phyloP scores from a whole-genome alignment of 2,797 vertebrate genomes.

The Megaceryle alcyon region DNA sequence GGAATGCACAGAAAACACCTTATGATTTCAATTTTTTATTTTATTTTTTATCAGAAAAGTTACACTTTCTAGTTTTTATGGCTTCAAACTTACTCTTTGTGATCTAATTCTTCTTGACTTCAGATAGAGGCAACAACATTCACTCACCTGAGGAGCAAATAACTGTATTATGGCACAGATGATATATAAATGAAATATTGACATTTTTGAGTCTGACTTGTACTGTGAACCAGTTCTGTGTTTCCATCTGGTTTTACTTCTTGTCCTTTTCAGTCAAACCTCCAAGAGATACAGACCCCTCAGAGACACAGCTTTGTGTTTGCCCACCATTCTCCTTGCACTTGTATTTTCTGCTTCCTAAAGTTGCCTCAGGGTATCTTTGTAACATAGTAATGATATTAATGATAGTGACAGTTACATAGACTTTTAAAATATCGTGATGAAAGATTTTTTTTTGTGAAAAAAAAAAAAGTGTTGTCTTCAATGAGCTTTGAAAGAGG shows the following conservation, averaged over 20 bases:
- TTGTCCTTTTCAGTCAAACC: background rate
- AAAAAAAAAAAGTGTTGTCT: background rate
- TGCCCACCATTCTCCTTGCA: background rate
- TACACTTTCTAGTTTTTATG: background rate
- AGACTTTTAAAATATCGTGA: background rate
- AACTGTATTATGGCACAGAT: background rate
- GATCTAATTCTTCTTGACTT: background rate
- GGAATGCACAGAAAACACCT: background rate
- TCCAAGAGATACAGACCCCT: background rate
- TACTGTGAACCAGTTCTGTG: background rate
- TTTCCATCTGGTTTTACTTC: background rate
- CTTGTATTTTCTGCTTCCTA: background rate
- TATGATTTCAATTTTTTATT: background rate
- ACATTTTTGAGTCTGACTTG: background rate
- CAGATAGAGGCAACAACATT: background rate
- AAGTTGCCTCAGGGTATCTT: background rate
- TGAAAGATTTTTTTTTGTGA: background rate
- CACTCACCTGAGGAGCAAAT: fast-evolving
- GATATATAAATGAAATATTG: background rate
- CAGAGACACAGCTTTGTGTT: background rate
- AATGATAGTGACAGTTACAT: background rate
- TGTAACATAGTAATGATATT: background rate
- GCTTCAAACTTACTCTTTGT: background rate
- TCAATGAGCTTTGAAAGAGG: background rate
- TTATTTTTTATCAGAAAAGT: background rate